Conservation (phyloP, 2,113 vertebrate genomes). For the Lagopus muta region DNA sequence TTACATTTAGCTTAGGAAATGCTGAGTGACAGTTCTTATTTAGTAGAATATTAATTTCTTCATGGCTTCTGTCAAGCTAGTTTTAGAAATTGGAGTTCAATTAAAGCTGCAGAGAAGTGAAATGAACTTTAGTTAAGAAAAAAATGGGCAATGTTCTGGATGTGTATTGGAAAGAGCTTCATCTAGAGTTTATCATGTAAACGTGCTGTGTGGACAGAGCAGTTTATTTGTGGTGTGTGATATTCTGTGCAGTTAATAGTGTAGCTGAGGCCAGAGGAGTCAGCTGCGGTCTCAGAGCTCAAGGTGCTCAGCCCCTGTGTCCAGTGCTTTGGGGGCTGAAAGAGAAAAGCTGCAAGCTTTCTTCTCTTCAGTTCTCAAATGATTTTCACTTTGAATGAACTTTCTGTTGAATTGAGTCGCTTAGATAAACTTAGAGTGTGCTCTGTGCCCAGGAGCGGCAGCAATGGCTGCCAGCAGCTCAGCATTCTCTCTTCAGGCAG, state of each 20-base stretch:
- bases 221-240: background rate
- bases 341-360: background rate
- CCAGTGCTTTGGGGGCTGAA: background rate
- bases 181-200: background rate
- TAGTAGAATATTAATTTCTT: slow-evolving; percentile 64
- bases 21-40: slow-evolving; percentile 68
- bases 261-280: background rate
- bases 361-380: background rate
- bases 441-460: background rate
- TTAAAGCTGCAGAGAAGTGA: slow-evolving; percentile 34
- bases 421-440: background rate
- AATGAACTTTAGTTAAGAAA: slow-evolving; percentile 40
- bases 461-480: background rate
- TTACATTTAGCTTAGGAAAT: slow-evolving; percentile 65
- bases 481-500: background rate
- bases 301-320: background rate
- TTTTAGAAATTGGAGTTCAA: slow-evolving; percentile 66
- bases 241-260: background rate
- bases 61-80: slow-evolving; percentile 55
- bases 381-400: background rate
- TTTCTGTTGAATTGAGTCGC: background rate
- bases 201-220: background rate
- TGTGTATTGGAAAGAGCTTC: background rate
- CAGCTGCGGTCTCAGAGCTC: background rate
- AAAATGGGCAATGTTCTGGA: background rate